These are phyloP conservation scores for Formica aserva DNA, from an alignment of 2,888 invertebrate species.

Conservation along the genomic window DNA sequence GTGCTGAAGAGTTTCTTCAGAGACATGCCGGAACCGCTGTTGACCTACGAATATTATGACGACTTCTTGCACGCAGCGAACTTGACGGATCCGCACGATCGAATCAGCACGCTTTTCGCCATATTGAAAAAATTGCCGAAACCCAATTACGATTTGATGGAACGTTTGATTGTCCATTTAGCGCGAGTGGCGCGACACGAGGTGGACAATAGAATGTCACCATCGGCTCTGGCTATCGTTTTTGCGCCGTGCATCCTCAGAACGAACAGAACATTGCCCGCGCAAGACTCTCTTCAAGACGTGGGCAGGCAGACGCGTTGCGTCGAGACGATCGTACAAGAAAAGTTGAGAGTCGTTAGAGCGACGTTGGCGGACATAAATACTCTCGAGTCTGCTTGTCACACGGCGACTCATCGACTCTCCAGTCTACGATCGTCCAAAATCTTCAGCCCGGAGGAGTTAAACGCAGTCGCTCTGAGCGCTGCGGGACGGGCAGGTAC, in stretches of 20 bases:
- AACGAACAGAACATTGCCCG: conserved; percentile 94
- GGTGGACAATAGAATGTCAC: conserved; percentile 96
- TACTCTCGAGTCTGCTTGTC: conserved; percentile 94
- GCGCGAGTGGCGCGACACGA: conserved; percentile 95
- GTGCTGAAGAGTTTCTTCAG: conserved; percentile 95
- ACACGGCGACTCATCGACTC: conserved; percentile 93
- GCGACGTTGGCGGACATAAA: conserved; percentile 96
- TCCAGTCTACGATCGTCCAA: conserved; percentile 92
- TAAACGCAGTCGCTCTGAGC: conserved; percentile 83
- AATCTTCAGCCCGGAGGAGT: conserved; percentile 89
- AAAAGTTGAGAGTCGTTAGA: conserved; percentile 94
- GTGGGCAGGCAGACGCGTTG: conserved; percentile 96
- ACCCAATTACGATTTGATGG: conserved; percentile 95
- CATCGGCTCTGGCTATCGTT: conserved; percentile 96
- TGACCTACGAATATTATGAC: conserved; percentile 97
- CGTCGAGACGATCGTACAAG: conserved; percentile 95
- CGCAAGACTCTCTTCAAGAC: conserved; percentile 96
- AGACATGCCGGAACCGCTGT: conserved; percentile 96
- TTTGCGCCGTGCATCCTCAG: conserved; percentile 97
- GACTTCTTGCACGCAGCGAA: conserved; percentile 96
- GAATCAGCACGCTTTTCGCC: conserved; percentile 94
- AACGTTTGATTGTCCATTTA: conserved; percentile 96
- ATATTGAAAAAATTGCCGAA: conserved; percentile 96
- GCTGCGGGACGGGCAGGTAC: conserved; percentile 76
- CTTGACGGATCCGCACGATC: conserved; percentile 92